phyloP scores from a whole-genome alignment of 2,113 vertebrate species.

The Paraplagusia blochii region DNA sequence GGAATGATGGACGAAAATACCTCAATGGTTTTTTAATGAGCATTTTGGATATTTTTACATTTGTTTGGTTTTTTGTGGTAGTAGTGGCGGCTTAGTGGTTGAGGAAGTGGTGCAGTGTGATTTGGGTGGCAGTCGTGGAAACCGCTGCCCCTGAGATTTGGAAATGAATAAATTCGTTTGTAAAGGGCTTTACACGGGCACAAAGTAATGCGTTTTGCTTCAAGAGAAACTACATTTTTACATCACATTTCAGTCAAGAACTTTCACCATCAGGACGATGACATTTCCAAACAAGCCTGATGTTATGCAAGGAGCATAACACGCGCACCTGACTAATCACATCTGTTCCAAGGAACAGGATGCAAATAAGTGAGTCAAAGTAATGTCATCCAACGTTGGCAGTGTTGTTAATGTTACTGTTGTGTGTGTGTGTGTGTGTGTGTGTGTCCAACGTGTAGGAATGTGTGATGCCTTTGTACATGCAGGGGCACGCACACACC shows the following conservation, averaged over 20 bases:
- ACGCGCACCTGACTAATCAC: background rate
- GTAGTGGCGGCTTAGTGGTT: too few species aligned
- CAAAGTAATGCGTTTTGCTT: conserved; percentile 19
- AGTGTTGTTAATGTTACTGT: background rate
- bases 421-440: conserved; percentile 11
- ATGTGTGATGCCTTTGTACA: conserved; percentile 28
- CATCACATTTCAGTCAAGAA: conserved; percentile 23
- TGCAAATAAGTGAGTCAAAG: conserved; percentile 27
- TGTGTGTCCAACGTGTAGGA: conserved; percentile 13
- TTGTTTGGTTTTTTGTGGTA: too few species aligned
- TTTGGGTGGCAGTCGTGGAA: too few species aligned
- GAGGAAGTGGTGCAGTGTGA: too few species aligned
- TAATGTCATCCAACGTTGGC: conserved; percentile 5
- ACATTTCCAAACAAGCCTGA: conserved; percentile 32
- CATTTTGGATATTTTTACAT: too few species aligned
- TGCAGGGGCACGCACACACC: background rate
- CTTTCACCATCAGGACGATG: background rate
- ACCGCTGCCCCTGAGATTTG: too few species aligned
- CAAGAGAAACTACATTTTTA: conserved; percentile 5
- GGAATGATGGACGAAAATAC: background rate
- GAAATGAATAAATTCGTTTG: too few species aligned
- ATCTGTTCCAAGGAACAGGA: conserved; percentile 27
- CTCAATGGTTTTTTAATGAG: too few species aligned
- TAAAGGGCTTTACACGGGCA: too few species aligned
- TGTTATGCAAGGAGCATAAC: conserved; percentile 2